Conservation (phyloP, 2,113 vertebrate genomes). For the Toxotes jaculatrix region DNA sequence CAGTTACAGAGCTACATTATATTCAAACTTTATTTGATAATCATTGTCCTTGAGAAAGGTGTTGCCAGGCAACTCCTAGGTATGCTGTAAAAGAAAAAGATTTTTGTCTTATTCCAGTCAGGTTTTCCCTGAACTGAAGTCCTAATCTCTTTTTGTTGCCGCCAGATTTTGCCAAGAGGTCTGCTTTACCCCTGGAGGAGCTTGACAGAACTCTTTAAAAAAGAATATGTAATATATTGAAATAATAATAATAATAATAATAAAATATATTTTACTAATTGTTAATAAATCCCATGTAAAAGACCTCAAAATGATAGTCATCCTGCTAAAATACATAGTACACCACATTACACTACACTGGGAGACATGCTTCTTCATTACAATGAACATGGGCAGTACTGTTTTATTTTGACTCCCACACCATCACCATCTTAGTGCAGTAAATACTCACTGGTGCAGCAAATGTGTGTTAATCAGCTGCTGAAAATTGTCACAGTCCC, state of each 20-base stretch:
- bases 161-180: background rate
- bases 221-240: too few species aligned
- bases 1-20: background rate
- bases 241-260: too few species aligned
- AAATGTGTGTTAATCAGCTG: background rate
- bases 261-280: background rate
- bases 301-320: background rate
- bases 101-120: conserved; percentile 8
- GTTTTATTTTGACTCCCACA: background rate
- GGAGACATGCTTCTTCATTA: background rate
- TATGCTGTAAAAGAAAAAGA: conserved; percentile 3
- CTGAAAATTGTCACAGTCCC: background rate
- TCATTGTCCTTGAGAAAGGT: conserved; percentile 42
- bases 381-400: background rate
- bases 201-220: background rate
- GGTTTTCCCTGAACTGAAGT: background rate
- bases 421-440: background rate
- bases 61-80: conserved; percentile 61
- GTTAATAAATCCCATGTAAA: background rate
- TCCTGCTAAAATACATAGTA: background rate
- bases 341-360: background rate
- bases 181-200: background rate
- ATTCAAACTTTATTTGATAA: conserved; percentile 14
- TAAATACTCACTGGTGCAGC: background rate
- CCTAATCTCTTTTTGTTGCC: background rate